phyloP scores from a whole-genome alignment of 1,140 invertebrate species.

The Muscidifurax raptorellus region DNA sequence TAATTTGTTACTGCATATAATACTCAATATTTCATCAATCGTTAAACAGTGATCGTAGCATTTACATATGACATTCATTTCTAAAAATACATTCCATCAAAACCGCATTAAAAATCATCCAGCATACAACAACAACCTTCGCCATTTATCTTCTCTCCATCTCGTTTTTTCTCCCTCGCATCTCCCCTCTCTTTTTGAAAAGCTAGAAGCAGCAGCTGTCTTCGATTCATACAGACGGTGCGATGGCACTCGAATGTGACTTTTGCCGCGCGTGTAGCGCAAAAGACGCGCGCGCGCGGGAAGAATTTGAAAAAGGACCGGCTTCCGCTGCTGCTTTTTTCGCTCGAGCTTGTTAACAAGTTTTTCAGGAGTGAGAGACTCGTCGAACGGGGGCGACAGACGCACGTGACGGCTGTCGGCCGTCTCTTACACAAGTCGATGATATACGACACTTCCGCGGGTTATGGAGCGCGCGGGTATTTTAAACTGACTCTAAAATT shows the following conservation, averaged over 20 bases:
- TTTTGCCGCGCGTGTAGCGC: neutral
- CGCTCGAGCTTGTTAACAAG: constrained; percentile 58
- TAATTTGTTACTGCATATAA: too few species aligned
- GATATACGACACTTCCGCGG: constrained; percentile 52
- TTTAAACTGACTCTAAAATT: constrained; percentile 11
- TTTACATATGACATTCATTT: too few species aligned
- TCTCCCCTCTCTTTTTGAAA: neutral
- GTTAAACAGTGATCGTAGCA: too few species aligned
- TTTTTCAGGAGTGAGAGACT: constrained; percentile 51
- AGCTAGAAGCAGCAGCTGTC: neutral
- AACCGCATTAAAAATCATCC: too few species aligned
- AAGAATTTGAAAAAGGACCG: constrained; percentile 41
- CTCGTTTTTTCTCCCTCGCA: too few species aligned
- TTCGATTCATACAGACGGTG: neutral
- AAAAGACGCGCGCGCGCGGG: constrained; percentile 9
- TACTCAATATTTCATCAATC: too few species aligned
- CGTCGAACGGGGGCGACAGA: constrained; percentile 16
- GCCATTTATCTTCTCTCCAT: too few species aligned
- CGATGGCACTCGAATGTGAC: too few species aligned
- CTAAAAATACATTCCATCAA: too few species aligned
- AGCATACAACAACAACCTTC: too few species aligned
- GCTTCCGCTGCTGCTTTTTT: constrained; percentile 36
- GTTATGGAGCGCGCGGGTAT: neutral
- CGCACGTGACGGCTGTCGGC: constrained; percentile 60
- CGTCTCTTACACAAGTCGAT: constrained; percentile 53